A percentile compares a stretch with the other conserved stretches of the same genome.
Evolutionary conservation across 2,113 vertebrate genomes (phyloP).

Genomic region (Hemichromis elongatus): DNA sequence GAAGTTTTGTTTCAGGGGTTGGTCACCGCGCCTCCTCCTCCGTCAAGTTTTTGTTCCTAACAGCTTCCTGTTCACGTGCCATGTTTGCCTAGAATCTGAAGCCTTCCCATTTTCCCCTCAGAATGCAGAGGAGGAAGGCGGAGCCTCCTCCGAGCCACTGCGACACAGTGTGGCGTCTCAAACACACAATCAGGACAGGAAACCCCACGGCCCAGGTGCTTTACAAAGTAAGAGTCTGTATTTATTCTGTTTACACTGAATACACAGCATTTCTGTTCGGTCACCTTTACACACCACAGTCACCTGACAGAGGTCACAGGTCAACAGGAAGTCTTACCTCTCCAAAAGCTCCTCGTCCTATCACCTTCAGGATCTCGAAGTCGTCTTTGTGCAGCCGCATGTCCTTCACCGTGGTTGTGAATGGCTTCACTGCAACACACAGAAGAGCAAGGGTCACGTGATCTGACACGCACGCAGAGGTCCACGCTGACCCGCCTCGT

Average conservation of each 20-base stretch:
- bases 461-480: background rate
- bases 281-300: background rate
- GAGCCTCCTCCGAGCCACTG: background rate
- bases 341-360: conserved; percentile 77
- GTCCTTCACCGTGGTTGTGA: conserved; percentile 60
- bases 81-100: conserved; percentile 43
- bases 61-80: conserved; percentile 26
- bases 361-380: conserved; percentile 81
- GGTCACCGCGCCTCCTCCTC: background rate
- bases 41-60: background rate
- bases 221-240: background rate
- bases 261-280: background rate
- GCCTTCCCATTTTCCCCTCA: background rate
- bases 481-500: background rate
- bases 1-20: background rate
- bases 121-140: background rate
- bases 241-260: background rate
- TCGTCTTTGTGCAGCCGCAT: conserved; percentile 75
- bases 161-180: background rate
- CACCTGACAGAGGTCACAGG: background rate
- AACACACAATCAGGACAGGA: background rate
- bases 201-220: background rate
- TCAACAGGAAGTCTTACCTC: conserved; percentile 61
- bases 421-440: conserved; percentile 51
- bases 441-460: background rate